Percentiles rank a stretch among this genome's conserved stretches.
Evolutionary conservation across 2,113 vertebrate species (phyloP).

Genomic region (Microtus pennsylvanicus): DNA sequence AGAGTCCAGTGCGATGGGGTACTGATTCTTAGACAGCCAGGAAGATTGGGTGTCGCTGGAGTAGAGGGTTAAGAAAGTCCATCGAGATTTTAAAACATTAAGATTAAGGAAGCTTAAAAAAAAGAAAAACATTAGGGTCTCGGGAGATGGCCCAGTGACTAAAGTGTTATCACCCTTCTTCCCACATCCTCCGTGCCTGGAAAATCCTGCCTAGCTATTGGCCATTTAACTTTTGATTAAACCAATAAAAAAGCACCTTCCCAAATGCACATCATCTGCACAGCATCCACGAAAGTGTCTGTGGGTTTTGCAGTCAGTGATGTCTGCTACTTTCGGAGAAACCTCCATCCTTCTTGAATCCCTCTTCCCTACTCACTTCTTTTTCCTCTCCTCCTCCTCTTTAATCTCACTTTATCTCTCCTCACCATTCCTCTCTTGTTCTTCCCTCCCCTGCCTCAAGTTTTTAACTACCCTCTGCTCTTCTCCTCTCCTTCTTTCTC

Average conservation of each 20-base stretch:
- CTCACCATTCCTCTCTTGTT: background rate
- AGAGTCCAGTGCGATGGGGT: too few relatives aligned
- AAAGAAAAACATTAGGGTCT: too few relatives aligned
- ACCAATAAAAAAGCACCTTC: background rate
- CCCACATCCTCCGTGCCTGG: background rate
- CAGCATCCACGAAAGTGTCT: background rate
- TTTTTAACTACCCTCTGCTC: background rate
- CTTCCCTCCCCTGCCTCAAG: background rate
- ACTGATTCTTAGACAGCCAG: too few relatives aligned
- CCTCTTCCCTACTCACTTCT: fast-evolving
- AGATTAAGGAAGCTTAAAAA: background rate
- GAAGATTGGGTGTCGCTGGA: background rate
- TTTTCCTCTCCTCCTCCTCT: background rate
- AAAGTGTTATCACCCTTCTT: background rate
- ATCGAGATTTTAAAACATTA: background rate
- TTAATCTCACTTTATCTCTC: background rate
- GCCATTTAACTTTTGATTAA: background rate
- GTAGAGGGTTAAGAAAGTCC: background rate
- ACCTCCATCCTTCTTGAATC: too few relatives aligned
- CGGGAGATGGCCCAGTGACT: background rate
- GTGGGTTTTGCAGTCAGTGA: background rate
- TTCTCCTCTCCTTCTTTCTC: background rate
- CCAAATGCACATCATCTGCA: background rate
- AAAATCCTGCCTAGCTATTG: background rate
- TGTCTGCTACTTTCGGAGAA: background rate